Evolutionary conservation across 2,888 invertebrate species (phyloP).

Genomic region (Eupithecia exiguata): DNA sequence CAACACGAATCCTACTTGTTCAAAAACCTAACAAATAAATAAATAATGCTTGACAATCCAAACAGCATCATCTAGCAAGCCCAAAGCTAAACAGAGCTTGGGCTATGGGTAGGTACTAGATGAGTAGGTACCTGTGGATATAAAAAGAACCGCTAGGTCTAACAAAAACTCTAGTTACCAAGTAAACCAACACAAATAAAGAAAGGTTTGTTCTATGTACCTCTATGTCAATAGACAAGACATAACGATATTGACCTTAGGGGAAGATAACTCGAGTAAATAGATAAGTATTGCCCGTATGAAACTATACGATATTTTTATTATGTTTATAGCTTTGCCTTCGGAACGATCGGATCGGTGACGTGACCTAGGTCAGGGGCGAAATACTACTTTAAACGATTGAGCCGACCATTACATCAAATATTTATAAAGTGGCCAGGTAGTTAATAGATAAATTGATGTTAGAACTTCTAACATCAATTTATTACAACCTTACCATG

Average conservation of each 20-base stretch:
- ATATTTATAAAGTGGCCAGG: neutral
- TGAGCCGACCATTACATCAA: constrained; percentile 1
- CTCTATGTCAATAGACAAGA: constrained; percentile 8
- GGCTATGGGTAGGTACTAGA: too few relatives aligned
- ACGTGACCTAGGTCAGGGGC: constrained; percentile 28
- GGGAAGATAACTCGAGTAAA: constrained; percentile 2
- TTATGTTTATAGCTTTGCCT: constrained; percentile 4
- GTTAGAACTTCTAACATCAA: too few relatives aligned
- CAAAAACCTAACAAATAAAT: neutral
- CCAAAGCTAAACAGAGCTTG: too few relatives aligned
- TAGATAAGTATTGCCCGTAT: constrained; percentile 10
- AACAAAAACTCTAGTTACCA: neutral
- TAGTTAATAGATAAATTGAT: neutral
- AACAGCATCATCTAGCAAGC: too few relatives aligned
- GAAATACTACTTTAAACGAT: constrained; percentile 7
- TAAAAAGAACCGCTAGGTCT: neutral
- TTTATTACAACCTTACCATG: too few relatives aligned
- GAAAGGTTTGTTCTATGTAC: constrained; percentile 8
- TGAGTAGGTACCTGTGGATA: neutral
- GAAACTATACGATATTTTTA: neutral
- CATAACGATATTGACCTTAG: constrained; percentile 9
- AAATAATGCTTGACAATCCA: too few relatives aligned
- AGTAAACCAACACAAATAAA: neutral
- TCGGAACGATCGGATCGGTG: constrained; percentile 10
- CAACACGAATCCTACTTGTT: neutral